Evolutionary conservation across 2,888 invertebrate genomes (phyloP).

Genomic region (Platerodrilus igneus): DNA sequence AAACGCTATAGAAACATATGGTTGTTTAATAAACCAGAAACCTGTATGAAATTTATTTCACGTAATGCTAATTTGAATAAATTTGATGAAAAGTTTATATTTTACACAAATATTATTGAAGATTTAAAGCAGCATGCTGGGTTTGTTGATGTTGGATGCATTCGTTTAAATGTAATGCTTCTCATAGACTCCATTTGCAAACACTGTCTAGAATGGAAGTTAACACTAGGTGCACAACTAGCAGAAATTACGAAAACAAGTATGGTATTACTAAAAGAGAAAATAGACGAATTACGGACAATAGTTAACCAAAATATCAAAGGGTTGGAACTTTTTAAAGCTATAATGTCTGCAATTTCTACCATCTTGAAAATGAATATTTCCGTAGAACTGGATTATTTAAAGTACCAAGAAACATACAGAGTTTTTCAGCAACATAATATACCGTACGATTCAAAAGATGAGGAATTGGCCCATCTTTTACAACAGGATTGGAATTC

Average conservation of each 20-base stretch:
- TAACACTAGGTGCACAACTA: constrained; percentile 65
- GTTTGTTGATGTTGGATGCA: constrained; percentile 62
- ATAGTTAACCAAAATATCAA: constrained; percentile 73
- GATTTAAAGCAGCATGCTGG: constrained; percentile 49
- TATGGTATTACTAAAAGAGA: constrained; percentile 64
- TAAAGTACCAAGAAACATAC: constrained; percentile 73
- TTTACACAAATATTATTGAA: constrained; percentile 70
- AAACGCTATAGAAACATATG: constrained; percentile 70
- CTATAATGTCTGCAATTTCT: constrained; percentile 78
- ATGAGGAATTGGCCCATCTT: constrained; percentile 55
- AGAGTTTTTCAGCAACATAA: constrained; percentile 67
- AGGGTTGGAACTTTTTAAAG: constrained; percentile 75
- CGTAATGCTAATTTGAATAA: constrained; percentile 59
- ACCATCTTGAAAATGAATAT: constrained; percentile 70
- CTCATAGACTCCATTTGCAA: constrained; percentile 64
- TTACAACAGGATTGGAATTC: constrained; percentile 66
- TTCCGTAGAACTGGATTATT: constrained; percentile 71
- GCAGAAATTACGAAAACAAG: constrained; percentile 60
- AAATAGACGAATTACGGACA: constrained; percentile 57
- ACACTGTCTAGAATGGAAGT: constrained; percentile 78
- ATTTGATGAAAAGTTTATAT: constrained; percentile 81
- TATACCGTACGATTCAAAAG: constrained; percentile 55
- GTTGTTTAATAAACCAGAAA: constrained; percentile 67
- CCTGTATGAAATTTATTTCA: constrained; percentile 73
- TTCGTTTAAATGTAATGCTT: constrained; percentile 70